A percentile compares a stretch with the other conserved stretches of the same genome.
These are phyloP conservation scores for Papilio polytes DNA, from an alignment of 1,140 invertebrate species.

Conservation along the genomic window DNA sequence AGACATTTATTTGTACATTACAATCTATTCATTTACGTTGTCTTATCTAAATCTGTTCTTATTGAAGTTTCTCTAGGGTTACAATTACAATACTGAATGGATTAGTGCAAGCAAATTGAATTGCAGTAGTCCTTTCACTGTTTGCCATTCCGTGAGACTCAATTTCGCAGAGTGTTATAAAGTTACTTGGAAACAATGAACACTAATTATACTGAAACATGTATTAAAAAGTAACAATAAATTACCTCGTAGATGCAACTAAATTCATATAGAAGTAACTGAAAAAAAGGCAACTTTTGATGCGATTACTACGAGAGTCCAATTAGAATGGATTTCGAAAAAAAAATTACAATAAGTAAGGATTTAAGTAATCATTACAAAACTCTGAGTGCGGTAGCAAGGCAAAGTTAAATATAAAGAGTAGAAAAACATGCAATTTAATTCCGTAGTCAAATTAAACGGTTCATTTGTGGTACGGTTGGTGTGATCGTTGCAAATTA, in stretches of 20 bases:
- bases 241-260: too few relatives aligned
- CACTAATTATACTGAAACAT: neutral
- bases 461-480: slow-evolving; percentile 62
- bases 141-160: neutral
- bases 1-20: neutral
- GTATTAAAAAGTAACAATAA: neutral
- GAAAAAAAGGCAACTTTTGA: too few relatives aligned
- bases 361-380: too few relatives aligned
- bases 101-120: slow-evolving; percentile 2
- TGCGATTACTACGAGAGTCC: too few relatives aligned
- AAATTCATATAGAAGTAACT: neutral
- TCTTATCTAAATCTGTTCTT: neutral
- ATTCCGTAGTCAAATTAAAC: slow-evolving; percentile 63
- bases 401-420: neutral
- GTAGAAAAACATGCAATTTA: neutral
- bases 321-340: too few relatives aligned
- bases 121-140: neutral
- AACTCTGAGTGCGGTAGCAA: too few relatives aligned
- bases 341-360: too few relatives aligned
- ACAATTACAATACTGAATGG: slow-evolving; percentile 5
- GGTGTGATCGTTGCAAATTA: slow-evolving; percentile 54
- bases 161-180: neutral
- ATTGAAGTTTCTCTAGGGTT: neutral
- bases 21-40: neutral
- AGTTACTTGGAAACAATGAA: neutral